Evolutionary conservation across 2,888 invertebrate species (phyloP).

Genomic region (Carabus problematicus): DNA sequence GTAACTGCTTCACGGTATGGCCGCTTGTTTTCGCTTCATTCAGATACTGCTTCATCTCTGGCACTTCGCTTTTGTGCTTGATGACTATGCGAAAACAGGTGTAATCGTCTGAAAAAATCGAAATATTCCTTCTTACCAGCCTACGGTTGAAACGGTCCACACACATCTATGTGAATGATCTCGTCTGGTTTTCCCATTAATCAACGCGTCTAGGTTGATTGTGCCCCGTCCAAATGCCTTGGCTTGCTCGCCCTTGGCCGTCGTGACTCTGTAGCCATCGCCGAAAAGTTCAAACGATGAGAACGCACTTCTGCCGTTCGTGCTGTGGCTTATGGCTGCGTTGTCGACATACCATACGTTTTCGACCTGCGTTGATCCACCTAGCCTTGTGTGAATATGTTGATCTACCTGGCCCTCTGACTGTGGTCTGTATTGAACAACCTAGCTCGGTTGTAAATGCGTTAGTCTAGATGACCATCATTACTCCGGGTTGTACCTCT

Average conservation of each 20-base stretch:
- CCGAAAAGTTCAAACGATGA: conserved; percentile 21
- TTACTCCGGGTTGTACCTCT: background rate
- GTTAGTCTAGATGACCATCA: conserved; percentile 1
- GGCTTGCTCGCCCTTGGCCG: conserved; percentile 28
- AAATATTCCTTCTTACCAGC: conserved; percentile 21
- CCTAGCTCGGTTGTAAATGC: conserved; percentile 4
- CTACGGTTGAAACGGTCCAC: conserved; percentile 46
- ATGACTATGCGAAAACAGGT: conserved; percentile 1
- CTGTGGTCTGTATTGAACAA: conserved; percentile 2
- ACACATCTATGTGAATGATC: conserved; percentile 47
- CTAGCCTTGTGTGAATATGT: too few relatives aligned
- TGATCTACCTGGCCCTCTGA: too few relatives aligned
- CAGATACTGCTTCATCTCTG: conserved; percentile 12
- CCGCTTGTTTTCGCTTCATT: conserved; percentile 19
- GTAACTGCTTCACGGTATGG: too few relatives aligned
- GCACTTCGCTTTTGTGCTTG: conserved; percentile 30
- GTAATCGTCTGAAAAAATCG: conserved; percentile 19
- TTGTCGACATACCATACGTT: conserved; percentile 37
- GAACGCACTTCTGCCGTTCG: conserved; percentile 22
- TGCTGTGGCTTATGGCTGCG: conserved; percentile 29
- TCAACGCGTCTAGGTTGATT: conserved; percentile 14
- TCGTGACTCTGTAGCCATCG: conserved; percentile 23
- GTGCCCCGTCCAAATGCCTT: conserved; percentile 15
- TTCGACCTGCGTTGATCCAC: background rate
- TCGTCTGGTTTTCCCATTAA: conserved; percentile 34